phyloP scores from a whole-genome alignment of 2,888 invertebrate genomes.

The Chesias legatella region DNA sequence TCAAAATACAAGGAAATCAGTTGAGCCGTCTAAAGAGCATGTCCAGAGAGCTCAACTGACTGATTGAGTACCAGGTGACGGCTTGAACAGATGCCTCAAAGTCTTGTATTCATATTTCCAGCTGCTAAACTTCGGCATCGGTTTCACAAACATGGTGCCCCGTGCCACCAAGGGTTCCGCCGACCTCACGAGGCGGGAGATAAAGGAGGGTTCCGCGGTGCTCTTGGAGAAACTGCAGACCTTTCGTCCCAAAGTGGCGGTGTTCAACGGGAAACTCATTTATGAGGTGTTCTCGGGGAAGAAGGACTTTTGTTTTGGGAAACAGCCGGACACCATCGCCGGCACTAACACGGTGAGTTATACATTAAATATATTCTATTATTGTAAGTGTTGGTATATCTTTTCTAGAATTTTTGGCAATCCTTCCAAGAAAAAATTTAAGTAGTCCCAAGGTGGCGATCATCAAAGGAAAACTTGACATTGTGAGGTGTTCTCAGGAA shows the following conservation, averaged over 20 bases:
- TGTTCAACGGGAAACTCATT: constrained; percentile 99
- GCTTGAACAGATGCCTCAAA: too few relatives aligned
- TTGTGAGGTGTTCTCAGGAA: too few relatives aligned
- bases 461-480: too few relatives aligned
- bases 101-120: constrained; percentile 33
- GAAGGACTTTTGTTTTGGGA: constrained; percentile 97
- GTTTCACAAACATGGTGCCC: constrained; percentile 98
- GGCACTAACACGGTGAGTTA: constrained; percentile 97
- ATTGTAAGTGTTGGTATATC: too few relatives aligned
- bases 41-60: too few relatives aligned
- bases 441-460: too few relatives aligned
- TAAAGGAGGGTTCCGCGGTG: constrained; percentile 94
- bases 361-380: too few relatives aligned
- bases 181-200: constrained; percentile 95
- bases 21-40: too few relatives aligned
- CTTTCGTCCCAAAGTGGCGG: constrained; percentile 97
- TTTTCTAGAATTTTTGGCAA: too few relatives aligned
- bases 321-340: constrained; percentile 95
- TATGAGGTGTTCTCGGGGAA: constrained; percentile 98
- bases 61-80: too few relatives aligned
- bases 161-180: constrained; percentile 97
- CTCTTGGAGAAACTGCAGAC: constrained; percentile 93
- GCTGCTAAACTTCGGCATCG: constrained; percentile 95
- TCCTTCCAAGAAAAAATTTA: too few relatives aligned
- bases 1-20: too few relatives aligned